These are phyloP conservation scores for Pycnomerus fuliginosus DNA, from an alignment of 2,888 invertebrate species.

Conservation along the genomic window DNA sequence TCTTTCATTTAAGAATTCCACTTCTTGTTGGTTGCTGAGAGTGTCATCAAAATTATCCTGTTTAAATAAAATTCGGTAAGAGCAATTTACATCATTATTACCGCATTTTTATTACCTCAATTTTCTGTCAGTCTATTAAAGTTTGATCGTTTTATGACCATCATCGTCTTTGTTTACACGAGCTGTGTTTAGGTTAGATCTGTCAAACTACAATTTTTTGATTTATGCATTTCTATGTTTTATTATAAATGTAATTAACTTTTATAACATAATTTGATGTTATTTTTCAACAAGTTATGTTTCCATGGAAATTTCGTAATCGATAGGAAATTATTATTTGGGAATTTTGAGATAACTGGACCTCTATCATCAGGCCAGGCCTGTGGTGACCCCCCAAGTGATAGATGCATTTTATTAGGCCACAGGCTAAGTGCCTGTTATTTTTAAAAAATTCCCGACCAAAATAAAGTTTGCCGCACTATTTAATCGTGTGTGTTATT, in stretches of 20 bases:
- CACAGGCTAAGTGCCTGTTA: no score
- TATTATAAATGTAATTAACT: no score
- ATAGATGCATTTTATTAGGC: no score
- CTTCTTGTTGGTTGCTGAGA: conserved; percentile 5
- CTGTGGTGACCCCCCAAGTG: no score
- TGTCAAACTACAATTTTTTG: no score
- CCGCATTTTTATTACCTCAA: background rate
- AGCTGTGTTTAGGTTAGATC: background rate
- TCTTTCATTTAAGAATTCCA: conserved; percentile 7
- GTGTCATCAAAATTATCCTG: conserved; percentile 11
- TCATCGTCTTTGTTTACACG: background rate
- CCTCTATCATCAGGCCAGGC: no score
- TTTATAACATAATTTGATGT: no score
- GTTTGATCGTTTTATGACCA: conserved; percentile 1
- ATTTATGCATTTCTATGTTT: conserved; percentile 2
- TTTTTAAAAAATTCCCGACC: no score
- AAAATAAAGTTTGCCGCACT: no score
- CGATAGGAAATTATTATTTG: no score
- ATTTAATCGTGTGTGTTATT: no score
- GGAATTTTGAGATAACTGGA: no score
- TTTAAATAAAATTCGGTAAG: background rate
- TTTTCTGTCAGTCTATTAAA: background rate
- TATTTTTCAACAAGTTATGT: background rate
- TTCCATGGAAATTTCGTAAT: background rate
- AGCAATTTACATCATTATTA: conserved; percentile 1